Evolutionary conservation across 2,797 vertebrate genomes (phyloP), one percentile per base, ranked within the genome.

Genomic region (Sebastolobus alascanus): DNA sequence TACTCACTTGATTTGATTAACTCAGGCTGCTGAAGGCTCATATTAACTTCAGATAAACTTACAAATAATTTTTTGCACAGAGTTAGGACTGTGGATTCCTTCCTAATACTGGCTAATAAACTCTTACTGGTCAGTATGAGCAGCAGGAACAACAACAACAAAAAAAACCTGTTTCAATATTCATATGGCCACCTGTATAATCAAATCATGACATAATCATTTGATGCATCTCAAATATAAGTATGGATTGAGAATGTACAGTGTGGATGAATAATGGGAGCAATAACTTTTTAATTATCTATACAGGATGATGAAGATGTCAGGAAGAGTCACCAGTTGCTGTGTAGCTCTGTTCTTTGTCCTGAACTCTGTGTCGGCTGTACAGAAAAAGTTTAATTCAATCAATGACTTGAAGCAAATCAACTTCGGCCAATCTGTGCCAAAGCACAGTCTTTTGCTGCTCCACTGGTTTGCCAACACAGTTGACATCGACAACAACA

Each of bases 381-480:
- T 87, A 31, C 43, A 74, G 35, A 29, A 8, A 59, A 60, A 6
- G 8, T 68, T 95, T 1, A 3, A 73, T 0, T 85, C 82, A 38
- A 91, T 95, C 50, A 40, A 65, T 0, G 85, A 79, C 25, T 80
- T 95, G 6, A 93, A 89, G 66, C 52, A 52, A 18, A 60, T 93
- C 7, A 4, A 79, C 74, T 93, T 91, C 27, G 92, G 69, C 1
- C 4, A 13, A 2, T 65, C 79, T 1, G 89, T 94, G 20, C 89
- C 89, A 16, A 78, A 18, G 2, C 87, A 94, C 85, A 90, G 79
- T 75, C 86, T 94, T 12, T 1, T 92, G 54, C 79, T 94, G 73
- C 92, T 94, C 35, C 63, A 94, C 78, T 95, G 93, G 94, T 93
- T 94, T 74, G 87, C 91, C n/a, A 90, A 87, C 68, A 25, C 0